Base-by-base conservation (phyloP, 2,888 invertebrate genomes). In the Argynnis bischoffii region DNA sequence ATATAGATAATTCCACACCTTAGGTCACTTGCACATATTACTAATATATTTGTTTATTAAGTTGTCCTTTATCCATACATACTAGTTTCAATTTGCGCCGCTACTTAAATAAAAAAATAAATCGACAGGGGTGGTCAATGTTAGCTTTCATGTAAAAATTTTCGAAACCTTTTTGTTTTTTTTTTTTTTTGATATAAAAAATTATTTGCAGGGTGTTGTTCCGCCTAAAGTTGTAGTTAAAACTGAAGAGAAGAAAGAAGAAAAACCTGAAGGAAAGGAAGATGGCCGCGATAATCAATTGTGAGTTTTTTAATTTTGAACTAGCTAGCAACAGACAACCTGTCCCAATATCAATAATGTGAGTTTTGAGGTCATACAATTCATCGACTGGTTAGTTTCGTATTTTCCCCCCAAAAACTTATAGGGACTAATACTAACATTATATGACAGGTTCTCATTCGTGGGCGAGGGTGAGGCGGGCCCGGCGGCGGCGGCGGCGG, bases 211-310 rank as follows among this genome's bases (percentile, higher is more conserved):
- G 82, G 77, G 76, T 41, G 78, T 77, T 41, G 78, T 77, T 41
- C 73, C 81, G 1, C 78, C 84, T 3, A 88, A 90, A 73, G 69
- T 77, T 2, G 75, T 77, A 14, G 75, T 67, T 41, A 87, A 91
- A 75, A 69, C 79, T 6, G 89, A 88, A 1, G 88, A 88, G 41
- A 88, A 87, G 81, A 82, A 89, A 71, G 82, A 88, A 61, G 82
- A 93, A 72, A 93, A 94, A 71, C 93, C 94, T 0, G 93, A 94
- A 56, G 90, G 93, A 6, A 95, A 95, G 72, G 94, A 96, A 81
- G 97, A 97, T 75, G 97, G 97, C 78, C 94, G 98, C 50, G 97
- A 97, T 85, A 97, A 96, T 81, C 96, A 95, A 82, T 88, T 96
- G 95, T 96, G 79, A 94, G 94, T 93, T 11, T 21, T 13, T 53